Conservation (phyloP, 2,797 vertebrate genomes). For the Scolopax bukidnonensis region DNA sequence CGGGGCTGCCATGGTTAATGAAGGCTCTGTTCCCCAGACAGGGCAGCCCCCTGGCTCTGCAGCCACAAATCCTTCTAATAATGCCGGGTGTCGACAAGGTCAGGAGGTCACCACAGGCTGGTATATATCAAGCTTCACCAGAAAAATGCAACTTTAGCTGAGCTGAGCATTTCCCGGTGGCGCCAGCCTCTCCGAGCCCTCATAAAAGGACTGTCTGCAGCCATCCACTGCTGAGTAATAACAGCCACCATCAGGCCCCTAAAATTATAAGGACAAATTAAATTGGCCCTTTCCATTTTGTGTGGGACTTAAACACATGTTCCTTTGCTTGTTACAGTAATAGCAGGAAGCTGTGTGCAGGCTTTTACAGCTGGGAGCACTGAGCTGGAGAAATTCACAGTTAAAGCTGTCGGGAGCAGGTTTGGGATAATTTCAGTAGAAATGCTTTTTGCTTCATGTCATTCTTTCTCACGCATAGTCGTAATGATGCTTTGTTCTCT, state of each 20-base stretch:
- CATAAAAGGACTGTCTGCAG: constrained; percentile 77
- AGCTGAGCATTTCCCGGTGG: constrained; percentile 72
- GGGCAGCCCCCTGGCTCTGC: constrained; percentile 1
- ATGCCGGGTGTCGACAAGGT: constrained; percentile 50
- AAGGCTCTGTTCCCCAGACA: not conserved
- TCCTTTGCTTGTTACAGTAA: not conserved
- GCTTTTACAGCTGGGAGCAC: not conserved
- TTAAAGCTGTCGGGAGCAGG: not conserved
- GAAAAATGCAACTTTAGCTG: constrained; percentile 60
- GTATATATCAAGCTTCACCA: constrained; percentile 27
- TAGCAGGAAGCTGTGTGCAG: not conserved
- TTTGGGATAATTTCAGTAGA: not conserved
- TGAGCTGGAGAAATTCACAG: not conserved
- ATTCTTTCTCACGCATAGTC: not conserved
- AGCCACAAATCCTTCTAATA: constrained; percentile 62
- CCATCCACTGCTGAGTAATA: constrained; percentile 38
- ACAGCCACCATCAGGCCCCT: constrained; percentile 42
- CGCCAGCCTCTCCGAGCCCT: constrained; percentile 82
- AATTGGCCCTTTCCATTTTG: constrained; percentile 47
- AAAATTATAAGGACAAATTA: constrained; percentile 64
- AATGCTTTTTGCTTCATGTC: not conserved
- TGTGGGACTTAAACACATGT: not conserved
- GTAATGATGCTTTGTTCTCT: not conserved
- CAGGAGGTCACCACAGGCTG: constrained; percentile 42
- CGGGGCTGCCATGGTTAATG: not conserved